These are phyloP conservation scores for Stenolophus ochropezus DNA, from an alignment of 2,888 invertebrate species.

Conservation along the genomic window DNA sequence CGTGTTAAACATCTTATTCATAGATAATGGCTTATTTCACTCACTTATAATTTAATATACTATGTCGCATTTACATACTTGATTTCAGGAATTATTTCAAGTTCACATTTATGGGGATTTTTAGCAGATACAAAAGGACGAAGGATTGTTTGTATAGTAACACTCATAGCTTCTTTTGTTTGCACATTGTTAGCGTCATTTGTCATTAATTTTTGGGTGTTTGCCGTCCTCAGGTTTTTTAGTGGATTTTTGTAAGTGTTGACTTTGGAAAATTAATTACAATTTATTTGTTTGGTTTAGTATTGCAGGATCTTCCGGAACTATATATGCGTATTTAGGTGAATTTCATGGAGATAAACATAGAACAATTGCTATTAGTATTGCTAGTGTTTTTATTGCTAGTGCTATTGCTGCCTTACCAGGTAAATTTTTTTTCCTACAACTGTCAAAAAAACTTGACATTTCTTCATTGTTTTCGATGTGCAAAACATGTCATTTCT, in stretches of 20 bases:
- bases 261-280: neutral
- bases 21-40: too few species aligned
- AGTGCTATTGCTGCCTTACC: conserved; percentile 63
- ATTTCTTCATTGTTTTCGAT: too few species aligned
- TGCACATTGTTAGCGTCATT: conserved; percentile 61
- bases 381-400: conserved; percentile 71
- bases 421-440: conserved; percentile 44
- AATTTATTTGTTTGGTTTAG: conserved; percentile 64
- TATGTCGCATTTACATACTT: neutral
- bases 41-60: too few species aligned
- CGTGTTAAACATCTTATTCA: too few species aligned
- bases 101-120: conserved; percentile 64
- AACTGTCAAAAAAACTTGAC: too few species aligned
- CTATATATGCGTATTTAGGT: conserved; percentile 72
- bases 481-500: too few species aligned
- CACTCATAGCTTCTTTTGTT: conserved; percentile 61
- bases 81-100: conserved; percentile 61
- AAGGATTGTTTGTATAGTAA: conserved; percentile 61
- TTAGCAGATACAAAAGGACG: conserved; percentile 64
- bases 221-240: conserved; percentile 61
- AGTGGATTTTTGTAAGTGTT: conserved; percentile 64
- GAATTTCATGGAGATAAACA: conserved; percentile 71
- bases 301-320: conserved; percentile 72
- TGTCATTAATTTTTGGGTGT: conserved; percentile 63
- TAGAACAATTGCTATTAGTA: conserved; percentile 70